These are phyloP conservation scores for Palaemon carinicauda DNA, from an alignment of 1,140 invertebrate species.

Conservation along the genomic window DNA sequence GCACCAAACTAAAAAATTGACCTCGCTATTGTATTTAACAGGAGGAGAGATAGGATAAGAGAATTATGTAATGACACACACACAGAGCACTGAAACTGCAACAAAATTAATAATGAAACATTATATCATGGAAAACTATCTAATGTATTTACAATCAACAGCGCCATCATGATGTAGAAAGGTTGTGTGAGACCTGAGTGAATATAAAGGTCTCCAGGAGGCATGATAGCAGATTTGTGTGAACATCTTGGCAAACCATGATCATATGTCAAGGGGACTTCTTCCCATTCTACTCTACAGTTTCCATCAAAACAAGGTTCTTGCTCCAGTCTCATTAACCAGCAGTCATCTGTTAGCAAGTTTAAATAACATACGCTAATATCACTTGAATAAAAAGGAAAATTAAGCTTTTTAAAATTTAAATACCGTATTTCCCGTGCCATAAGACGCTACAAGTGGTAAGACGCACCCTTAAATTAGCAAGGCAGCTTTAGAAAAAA, in stretches of 20 bases:
- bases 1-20: too few relatives aligned
- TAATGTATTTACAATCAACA: slow-evolving; percentile 36
- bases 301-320: neutral
- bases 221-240: slow-evolving; percentile 25
- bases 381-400: too few relatives aligned
- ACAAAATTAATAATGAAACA: neutral
- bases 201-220: slow-evolving; percentile 21
- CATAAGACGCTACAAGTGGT: too few relatives aligned
- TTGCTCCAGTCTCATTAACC: slow-evolving; percentile 26
- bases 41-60: too few relatives aligned
- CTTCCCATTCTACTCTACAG: neutral
- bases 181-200: slow-evolving; percentile 45
- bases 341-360: slow-evolving; percentile 36
- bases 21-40: too few relatives aligned
- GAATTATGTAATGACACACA: neutral
- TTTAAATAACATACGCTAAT: too few relatives aligned
- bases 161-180: slow-evolving; percentile 37
- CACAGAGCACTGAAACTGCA: neutral
- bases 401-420: too few relatives aligned
- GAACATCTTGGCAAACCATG: slow-evolving; percentile 37
- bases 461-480: too few relatives aligned
- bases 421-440: too few relatives aligned
- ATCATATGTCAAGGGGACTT: slow-evolving; percentile 39
- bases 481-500: too few relatives aligned
- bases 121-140: too few relatives aligned